Evolutionary conservation across 2,113 vertebrate species (phyloP), one percentile per base, ranked within the genome.

Genomic region (Chinchilla lanigera): DNA sequence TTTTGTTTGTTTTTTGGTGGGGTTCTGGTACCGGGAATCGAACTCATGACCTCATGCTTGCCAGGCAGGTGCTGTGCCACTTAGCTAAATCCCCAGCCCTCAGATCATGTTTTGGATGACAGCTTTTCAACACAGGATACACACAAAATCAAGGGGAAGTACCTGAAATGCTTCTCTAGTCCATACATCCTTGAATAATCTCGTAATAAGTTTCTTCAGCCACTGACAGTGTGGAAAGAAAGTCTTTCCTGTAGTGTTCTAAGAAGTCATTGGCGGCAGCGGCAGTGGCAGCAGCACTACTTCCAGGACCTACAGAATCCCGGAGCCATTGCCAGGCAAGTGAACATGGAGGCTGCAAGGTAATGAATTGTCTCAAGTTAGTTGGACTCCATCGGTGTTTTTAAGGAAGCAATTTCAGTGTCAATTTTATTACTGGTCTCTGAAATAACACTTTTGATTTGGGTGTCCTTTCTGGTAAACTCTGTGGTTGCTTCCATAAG

Each of bases 341-440:
- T 99, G 98, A 99, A 99, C 30, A 99, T 98, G 0, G 99, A 99
- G 1, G 98, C 99, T 99, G 99, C 99, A 94, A 99, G 98, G 90
- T 99, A 99, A 56, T 99, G 99, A 52, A 99, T 96, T 0, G 99
- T 99, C 75, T 99, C 99, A 54, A 99, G 99, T 92, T 99, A 99
- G 80, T 99, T 99, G 0, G 99, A 99, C 94, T 99, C 99, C 98
- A 99, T 99, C 24, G 99, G 98, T 0, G 99, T 99, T 98, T 99
- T 99, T 84, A 99, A 98, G 7, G 99, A 99, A 14, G 99, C 99
- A 89, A 99, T 99, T 98, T 99, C 99, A 58, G 99, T 99, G 96
- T 99, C 99, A 28, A 99, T 99, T 98, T 99, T 99, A 97, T 99
- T 99, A 95, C 98, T 99, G 95, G 99, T 99, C 98, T 99, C 99